Evolutionary conservation across 2,797 vertebrate genomes (phyloP).

Genomic region (Lagodon rhomboides): DNA sequence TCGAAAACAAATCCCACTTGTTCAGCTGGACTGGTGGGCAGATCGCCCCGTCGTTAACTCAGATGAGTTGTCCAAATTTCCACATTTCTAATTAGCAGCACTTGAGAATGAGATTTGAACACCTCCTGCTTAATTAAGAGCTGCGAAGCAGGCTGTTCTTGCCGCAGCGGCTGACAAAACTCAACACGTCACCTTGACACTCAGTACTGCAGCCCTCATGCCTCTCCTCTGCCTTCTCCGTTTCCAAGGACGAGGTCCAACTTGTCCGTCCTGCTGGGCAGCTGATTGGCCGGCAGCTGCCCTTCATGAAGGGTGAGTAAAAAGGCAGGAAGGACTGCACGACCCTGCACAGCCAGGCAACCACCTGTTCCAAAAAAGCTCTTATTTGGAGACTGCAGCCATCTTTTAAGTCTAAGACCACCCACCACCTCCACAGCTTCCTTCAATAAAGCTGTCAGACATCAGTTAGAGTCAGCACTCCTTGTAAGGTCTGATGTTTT

Average conservation of each 20-base stretch:
- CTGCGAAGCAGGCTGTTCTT: slow-evolving; percentile 15
- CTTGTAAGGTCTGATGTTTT: neutral
- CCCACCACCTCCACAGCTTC: neutral
- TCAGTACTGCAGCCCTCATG: neutral
- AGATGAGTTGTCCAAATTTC: slow-evolving; percentile 18
- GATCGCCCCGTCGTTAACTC: slow-evolving; percentile 9
- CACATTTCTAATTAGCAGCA: slow-evolving; percentile 32
- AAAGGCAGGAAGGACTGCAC: slow-evolving; percentile 49
- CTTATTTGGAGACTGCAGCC: slow-evolving; percentile 7
- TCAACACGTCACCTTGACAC: slow-evolving; percentile 23
- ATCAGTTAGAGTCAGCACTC: neutral
- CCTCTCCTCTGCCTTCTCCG: slow-evolving; percentile 26
- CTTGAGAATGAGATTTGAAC: slow-evolving; percentile 31
- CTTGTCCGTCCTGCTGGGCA: slow-evolving; percentile 63
- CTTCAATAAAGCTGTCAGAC: slow-evolving; percentile 11
- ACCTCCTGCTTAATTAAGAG: slow-evolving; percentile 54
- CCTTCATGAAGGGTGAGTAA: slow-evolving; percentile 60
- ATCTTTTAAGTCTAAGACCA: slow-evolving; percentile 13
- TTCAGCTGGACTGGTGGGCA: neutral
- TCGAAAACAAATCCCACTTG: neutral
- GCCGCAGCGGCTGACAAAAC: slow-evolving; percentile 33
- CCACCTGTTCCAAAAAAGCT: slow-evolving; percentile 31
- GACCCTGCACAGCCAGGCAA: slow-evolving; percentile 50
- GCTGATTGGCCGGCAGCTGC: slow-evolving; percentile 65
- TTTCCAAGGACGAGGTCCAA: slow-evolving; percentile 60